Conservation (phyloP, 2,888 invertebrate genomes). For the Apamea crenata region DNA sequence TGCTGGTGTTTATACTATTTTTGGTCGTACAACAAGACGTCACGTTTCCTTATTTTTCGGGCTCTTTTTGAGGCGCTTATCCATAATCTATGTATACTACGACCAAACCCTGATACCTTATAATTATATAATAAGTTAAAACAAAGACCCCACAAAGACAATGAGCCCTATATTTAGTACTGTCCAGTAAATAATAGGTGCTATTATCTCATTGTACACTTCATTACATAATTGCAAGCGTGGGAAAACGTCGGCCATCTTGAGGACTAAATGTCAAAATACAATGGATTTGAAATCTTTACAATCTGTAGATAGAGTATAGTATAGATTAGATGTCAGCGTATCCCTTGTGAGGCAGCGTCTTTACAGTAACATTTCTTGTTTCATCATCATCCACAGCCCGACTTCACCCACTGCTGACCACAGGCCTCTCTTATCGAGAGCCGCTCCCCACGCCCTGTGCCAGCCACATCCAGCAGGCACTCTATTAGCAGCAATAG, state of each 20-base stretch:
- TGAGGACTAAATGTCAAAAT: slow-evolving; percentile 27
- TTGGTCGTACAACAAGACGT: no score
- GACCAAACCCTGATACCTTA: no score
- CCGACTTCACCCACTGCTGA: no score
- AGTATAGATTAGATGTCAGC: background rate
- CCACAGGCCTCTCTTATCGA: no score
- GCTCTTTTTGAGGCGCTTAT: background rate
- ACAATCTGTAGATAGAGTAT: background rate
- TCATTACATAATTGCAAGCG: slow-evolving; percentile 40
- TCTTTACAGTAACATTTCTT: background rate
- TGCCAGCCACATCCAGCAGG: no score
- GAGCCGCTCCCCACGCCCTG: no score
- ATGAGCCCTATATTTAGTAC: slow-evolving; percentile 14
- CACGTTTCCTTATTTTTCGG: background rate
- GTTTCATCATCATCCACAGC: no score
- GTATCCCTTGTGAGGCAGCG: background rate
- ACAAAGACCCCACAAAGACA: slow-evolving; percentile 11
- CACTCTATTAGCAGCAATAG: no score
- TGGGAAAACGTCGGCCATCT: slow-evolving; percentile 46
- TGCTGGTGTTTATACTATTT: background rate
- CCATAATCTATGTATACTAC: background rate
- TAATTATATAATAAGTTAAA: background rate
- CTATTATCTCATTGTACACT: slow-evolving; percentile 29
- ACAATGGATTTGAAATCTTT: slow-evolving; percentile 26
- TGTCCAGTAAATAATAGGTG: slow-evolving; percentile 8